phyloP scores from a whole-genome alignment of 2,888 invertebrate genomes.

The Drosophila stalkeri region DNA sequence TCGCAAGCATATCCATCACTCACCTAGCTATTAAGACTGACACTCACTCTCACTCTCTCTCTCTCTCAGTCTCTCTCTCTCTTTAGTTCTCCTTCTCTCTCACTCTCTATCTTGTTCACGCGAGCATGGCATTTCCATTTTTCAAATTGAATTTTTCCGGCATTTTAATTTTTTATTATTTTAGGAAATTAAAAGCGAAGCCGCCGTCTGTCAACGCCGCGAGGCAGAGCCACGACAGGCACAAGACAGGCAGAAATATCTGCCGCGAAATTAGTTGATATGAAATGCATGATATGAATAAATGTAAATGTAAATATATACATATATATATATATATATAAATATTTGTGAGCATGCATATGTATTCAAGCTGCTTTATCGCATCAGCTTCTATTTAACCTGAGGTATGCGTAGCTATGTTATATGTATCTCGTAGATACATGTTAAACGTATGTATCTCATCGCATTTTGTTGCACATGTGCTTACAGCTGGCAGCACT shows the following conservation, averaged over 20 bases:
- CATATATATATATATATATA: not conserved
- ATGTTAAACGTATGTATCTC: conserved; percentile 4
- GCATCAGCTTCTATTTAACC: conserved; percentile 12
- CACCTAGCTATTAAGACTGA: conserved; percentile 24
- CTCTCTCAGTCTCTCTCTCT: not conserved
- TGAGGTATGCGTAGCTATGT: not conserved
- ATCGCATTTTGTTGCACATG: conserved; percentile 12
- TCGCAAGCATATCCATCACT: conserved; percentile 48
- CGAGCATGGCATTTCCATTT: conserved; percentile 45
- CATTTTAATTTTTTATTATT: conserved; percentile 65
- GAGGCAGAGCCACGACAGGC: conserved; percentile 9
- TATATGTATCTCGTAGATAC: conserved; percentile 12
- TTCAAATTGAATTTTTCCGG: conserved; percentile 64
- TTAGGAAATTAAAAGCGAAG: conserved; percentile 57
- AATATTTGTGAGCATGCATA: not conserved
- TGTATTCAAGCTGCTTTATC: conserved; percentile 23
- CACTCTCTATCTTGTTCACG: not conserved
- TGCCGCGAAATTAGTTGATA: conserved; percentile 48
- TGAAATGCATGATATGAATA: conserved; percentile 30
- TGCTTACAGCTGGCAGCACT: not conserved
- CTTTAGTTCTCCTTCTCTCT: not conserved
- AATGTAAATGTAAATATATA: not conserved
- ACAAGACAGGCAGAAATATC: conserved; percentile 16
- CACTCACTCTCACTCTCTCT: not conserved
- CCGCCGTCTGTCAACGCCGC: conserved; percentile 40